Percentiles rank a stretch among this genome's conserved stretches.
Evolutionary conservation across 2,797 vertebrate species (phyloP).

Genomic region (Darevskia nairensis): DNA sequence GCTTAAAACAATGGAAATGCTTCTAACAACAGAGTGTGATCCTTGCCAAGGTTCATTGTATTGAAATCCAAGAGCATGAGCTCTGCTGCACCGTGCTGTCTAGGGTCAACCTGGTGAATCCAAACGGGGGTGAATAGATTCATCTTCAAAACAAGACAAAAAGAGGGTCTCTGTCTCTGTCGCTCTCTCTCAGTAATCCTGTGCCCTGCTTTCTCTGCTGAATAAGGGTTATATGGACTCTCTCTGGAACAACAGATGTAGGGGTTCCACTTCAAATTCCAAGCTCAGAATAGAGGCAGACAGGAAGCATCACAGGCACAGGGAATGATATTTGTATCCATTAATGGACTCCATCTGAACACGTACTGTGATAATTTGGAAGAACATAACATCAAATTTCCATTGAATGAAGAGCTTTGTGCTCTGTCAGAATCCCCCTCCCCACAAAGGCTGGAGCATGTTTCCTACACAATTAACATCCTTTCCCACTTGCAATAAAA

Average conservation of each 20-base stretch:
- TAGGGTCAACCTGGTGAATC: conserved; percentile 79
- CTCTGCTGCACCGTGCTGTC: conserved; percentile 75
- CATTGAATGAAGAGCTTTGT: conserved; percentile 87
- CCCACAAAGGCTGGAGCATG: conserved; percentile 85
- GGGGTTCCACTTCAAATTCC: conserved; percentile 81
- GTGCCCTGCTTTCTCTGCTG: conserved; percentile 43
- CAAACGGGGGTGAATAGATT: conserved; percentile 80
- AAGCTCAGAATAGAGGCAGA: conserved; percentile 75
- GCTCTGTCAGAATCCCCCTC: conserved; percentile 76
- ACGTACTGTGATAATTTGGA: conserved; percentile 86
- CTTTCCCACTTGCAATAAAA: conserved; percentile 82
- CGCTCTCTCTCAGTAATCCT: conserved; percentile 60
- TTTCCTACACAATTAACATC: conserved; percentile 82
- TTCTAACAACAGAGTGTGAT: conserved; percentile 76
- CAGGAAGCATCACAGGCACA: conserved; percentile 70
- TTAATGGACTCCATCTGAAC: conserved; percentile 87
- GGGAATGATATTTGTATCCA: conserved; percentile 77
- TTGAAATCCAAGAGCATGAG: conserved; percentile 72
- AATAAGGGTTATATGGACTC: conserved; percentile 71
- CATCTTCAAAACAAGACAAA: conserved; percentile 74
- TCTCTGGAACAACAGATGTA: conserved; percentile 79
- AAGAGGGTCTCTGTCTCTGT: conserved; percentile 73
- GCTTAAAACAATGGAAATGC: conserved; percentile 62
- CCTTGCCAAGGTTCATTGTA: conserved; percentile 72
- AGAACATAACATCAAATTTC: conserved; percentile 92